Base-by-base conservation (phyloP, 2,888 invertebrate species). In the Phasia obesa region DNA sequence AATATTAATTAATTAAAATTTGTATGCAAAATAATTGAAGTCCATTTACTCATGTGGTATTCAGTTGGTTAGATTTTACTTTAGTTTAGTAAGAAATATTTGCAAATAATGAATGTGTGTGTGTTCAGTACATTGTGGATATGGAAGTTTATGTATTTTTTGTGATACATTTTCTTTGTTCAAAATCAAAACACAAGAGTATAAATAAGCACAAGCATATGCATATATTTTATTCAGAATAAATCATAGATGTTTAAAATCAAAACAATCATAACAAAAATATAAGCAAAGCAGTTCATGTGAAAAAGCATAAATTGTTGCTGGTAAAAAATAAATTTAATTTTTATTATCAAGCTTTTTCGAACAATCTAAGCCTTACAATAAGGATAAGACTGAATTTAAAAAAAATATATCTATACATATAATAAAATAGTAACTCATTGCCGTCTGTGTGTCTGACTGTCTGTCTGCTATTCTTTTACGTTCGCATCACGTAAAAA, bases 1-100 rank as follows among this genome's bases (percentile, higher is more conserved):
- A 35, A 11, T 71, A 17, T 71, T 59, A 57, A 78, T 74, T 73
- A 77, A 82, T 77, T 70, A 38, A 65, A 71, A 73, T 62, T 51
- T 70, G 11, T 49, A 55, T 25, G 17, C 55, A 38, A 67, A 60
- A 70, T 73, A 76, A 79, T 76, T 76, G 42, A 69, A 62, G 65
- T 62, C 13, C 67, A 79, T 83, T 83, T 76, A 71, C 57, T 83
- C 75, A 75, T 65, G 59, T 71, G 70, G 65, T 71, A 75, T 79
- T 55, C 47, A 47, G 75, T 83, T 83, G 78, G 75, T 79, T 79
- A 76, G 75, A 53, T 79, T 79, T 60, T 70, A 13, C 38, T 62
- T 55, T 3, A 35, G 69, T 67, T 62, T 62, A 42, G 6, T 49
- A n/a, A 42, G 21, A 60, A 53, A 59, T 44, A 44, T 53, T 73